Evolutionary conservation across 1,140 invertebrate species (phyloP).

Genomic region (Anagrus nilaparvatae): DNA sequence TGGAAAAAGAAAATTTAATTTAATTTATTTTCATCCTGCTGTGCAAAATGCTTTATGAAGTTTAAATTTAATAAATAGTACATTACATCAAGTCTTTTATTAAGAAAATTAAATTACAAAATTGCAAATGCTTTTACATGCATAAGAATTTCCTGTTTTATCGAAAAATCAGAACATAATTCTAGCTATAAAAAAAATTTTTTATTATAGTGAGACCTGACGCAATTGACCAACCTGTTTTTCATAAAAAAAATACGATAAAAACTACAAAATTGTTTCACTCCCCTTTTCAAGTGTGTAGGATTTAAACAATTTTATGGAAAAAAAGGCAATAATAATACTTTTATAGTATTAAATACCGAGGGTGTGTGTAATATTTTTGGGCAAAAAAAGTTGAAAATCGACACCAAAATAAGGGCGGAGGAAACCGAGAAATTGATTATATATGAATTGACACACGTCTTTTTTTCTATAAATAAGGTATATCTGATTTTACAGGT

Average conservation of each 20-base stretch:
- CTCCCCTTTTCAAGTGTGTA: not conserved
- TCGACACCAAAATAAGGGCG: constrained; percentile 41
- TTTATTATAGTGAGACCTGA: too few relatives aligned
- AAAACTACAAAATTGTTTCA: not conserved
- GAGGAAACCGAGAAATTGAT: constrained; percentile 37
- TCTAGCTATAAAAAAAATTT: too few relatives aligned
- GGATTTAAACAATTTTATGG: not conserved
- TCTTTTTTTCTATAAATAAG: too few relatives aligned
- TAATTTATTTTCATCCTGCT: constrained; percentile 18
- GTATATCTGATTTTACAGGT: constrained; percentile 34
- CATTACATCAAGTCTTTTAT: too few relatives aligned
- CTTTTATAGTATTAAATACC: constrained; percentile 4
- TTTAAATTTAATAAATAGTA: too few relatives aligned
- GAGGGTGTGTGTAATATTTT: constrained; percentile 40
- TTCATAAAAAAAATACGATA: too few relatives aligned
- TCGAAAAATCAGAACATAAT: too few relatives aligned
- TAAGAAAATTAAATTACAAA: too few relatives aligned
- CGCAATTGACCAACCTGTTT: too few relatives aligned
- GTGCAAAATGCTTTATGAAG: too few relatives aligned
- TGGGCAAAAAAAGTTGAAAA: constrained; percentile 44
- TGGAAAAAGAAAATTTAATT: constrained; percentile 23
- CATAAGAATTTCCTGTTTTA: too few relatives aligned
- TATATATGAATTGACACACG: constrained; percentile 36
- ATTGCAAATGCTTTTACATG: too few relatives aligned
- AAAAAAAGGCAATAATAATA: constrained; percentile 1